These are phyloP conservation scores for Danio jaintianensis DNA, from an alignment of 2,797 vertebrate species.

Conservation along the genomic window DNA sequence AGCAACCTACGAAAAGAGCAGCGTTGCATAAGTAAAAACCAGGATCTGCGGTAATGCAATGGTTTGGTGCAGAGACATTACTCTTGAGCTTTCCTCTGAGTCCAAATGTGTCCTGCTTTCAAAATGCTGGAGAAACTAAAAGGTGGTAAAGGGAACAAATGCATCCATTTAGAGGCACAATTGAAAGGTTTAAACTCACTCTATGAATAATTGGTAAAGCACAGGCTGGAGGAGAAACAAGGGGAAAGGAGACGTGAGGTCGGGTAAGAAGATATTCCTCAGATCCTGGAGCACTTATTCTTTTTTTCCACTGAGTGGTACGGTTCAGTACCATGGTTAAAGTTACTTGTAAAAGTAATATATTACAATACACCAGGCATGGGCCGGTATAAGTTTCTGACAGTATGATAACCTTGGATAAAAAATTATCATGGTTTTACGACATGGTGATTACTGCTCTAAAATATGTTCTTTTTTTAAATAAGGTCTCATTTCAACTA, in stretches of 20 bases:
- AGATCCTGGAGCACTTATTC: background rate
- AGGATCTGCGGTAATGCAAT: slow-evolving; percentile 65
- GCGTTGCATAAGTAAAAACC: slow-evolving; percentile 64
- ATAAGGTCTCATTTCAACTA: too few species aligned
- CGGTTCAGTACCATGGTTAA: too few species aligned
- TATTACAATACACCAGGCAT: too few species aligned
- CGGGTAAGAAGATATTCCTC: background rate
- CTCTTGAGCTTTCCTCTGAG: slow-evolving; percentile 27
- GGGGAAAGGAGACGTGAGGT: slow-evolving; percentile 47
- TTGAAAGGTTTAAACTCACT: slow-evolving; percentile 66
- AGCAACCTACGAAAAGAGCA: slow-evolving; percentile 53
- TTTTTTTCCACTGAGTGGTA: too few species aligned
- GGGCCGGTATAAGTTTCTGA: too few species aligned
- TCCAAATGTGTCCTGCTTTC: slow-evolving; percentile 20
- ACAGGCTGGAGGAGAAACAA: slow-evolving; percentile 59
- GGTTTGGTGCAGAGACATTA: slow-evolving; percentile 56
- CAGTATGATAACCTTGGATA: too few species aligned
- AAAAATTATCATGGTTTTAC: too few species aligned
- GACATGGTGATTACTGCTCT: too few species aligned
- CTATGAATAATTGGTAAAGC: slow-evolving; percentile 72
- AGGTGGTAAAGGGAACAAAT: slow-evolving; percentile 59
- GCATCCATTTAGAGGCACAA: slow-evolving; percentile 63
- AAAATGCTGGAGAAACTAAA: slow-evolving; percentile 56
- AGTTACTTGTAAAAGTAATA: too few species aligned
- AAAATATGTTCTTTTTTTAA: too few species aligned